Evolutionary conservation across 2,888 invertebrate species (phyloP).

Genomic region (Harpalus rufipes): DNA sequence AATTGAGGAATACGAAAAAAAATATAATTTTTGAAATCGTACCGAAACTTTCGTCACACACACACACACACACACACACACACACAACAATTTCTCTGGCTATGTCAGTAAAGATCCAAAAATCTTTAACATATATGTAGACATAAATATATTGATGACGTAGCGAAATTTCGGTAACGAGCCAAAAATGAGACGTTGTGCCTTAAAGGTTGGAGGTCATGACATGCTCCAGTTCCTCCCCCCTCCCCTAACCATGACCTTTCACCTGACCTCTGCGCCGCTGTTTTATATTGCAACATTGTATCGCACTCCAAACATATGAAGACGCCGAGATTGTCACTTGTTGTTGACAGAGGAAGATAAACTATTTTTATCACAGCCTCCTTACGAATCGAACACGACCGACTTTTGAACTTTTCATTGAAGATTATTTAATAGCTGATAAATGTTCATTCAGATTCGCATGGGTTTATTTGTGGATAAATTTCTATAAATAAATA

Average conservation of each 20-base stretch:
- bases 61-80: no score
- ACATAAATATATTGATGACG: not conserved
- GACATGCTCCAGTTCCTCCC: constrained; percentile 14
- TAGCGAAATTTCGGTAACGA: constrained; percentile 5
- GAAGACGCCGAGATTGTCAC: not conserved
- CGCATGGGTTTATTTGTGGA: constrained; percentile 7
- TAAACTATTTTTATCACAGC: constrained; percentile 23
- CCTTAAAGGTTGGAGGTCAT: not conserved
- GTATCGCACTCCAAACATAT: not conserved
- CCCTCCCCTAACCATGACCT: not conserved
- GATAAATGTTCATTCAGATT: constrained; percentile 26
- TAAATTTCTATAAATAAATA: not conserved
- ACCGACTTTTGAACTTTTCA: constrained; percentile 38
- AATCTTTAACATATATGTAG: not conserved
- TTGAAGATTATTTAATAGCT: constrained; percentile 36
- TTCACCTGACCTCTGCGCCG: not conserved
- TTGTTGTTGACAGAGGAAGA: constrained; percentile 9
- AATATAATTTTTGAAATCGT: no score
- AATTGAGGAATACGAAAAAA: no score
- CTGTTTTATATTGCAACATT: not conserved
- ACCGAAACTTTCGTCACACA: no score
- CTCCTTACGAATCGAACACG: not conserved
- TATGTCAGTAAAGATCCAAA: not conserved
- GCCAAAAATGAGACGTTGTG: constrained; percentile 9
- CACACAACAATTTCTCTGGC: no score